Evolutionary conservation across 2,888 invertebrate species (phyloP), one percentile per base, ranked within the genome.

Genomic region (Nematopogon swammerdamellus): DNA sequence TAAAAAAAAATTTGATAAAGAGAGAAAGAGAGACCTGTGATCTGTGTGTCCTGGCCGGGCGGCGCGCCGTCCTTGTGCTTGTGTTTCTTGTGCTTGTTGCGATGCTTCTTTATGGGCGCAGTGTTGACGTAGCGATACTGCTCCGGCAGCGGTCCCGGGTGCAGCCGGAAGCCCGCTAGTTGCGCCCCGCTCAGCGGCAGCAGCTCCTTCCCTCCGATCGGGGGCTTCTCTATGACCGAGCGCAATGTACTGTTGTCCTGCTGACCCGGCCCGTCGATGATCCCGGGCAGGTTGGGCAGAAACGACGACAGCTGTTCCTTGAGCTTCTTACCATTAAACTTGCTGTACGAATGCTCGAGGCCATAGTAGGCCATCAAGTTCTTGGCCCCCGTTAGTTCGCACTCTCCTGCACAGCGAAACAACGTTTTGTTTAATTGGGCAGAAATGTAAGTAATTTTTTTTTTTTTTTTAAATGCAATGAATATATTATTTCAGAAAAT

Each of bases 341-440:
- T 97, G 76, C 92, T 96, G 72, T 97, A 95, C 18, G 97, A 95
- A 77, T 97, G 96, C 77, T 97, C 97, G 56, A 97, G 83, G 58
- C 93, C 94, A 86, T 97, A 92, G 82, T 93, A 90, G 64, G 91
- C 90, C 93, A 97, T 96, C 72, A 97, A 87, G 83, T 97, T 97
- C 59, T 92, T 95, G 62, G 96, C 95, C 55, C 97, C 97, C 54
- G 97, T 97, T 60, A 95, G 77, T 74, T 95, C 95, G 69, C 92
- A 92, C 82, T 92, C 91, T 73, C 86, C 94, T 92, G 68, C 50
- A 81, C n/a, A n/a, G n/a, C n/a, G n/a, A n/a, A n/a, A n/a, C n/a
- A n/a, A n/a, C n/a, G n/a, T n/a, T n/a, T n/a, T n/a, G n/a, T n/a
- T n/a, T n/a, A n/a, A n/a, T n/a, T n/a, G n/a, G n/a, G n/a, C n/a